These are phyloP conservation scores for Thereva nobilitata DNA, from an alignment of 2,888 invertebrate species.

Conservation along the genomic window DNA sequence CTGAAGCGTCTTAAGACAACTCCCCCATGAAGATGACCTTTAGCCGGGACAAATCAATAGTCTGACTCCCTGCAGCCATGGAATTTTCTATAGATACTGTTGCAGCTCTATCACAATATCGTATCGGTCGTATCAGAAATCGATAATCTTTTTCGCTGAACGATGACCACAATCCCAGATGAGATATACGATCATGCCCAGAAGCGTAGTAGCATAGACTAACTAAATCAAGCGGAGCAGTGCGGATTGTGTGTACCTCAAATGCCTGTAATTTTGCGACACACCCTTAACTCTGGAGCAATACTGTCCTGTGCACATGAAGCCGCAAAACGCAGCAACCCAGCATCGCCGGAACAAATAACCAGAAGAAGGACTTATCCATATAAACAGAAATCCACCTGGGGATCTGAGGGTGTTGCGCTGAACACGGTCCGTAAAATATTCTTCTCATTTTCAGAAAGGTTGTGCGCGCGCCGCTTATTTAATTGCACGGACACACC, in stretches of 20 bases:
- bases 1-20: no score
- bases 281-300: constrained; percentile 33
- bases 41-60: constrained; percentile 25
- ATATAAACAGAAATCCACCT: constrained; percentile 3
- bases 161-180: constrained; percentile 33
- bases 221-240: constrained; percentile 11
- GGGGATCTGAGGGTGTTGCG: constrained; percentile 28
- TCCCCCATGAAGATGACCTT: no score
- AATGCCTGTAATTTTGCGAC: constrained; percentile 40
- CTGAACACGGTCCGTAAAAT: constrained; percentile 29
- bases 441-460: constrained; percentile 23
- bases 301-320: constrained; percentile 18
- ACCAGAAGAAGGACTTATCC: no score
- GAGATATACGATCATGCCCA: constrained; percentile 37
- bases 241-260: constrained; percentile 3
- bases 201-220: constrained; percentile 36
- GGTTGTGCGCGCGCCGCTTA: constrained; percentile 23
- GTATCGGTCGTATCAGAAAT: constrained; percentile 29
- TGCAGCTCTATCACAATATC: constrained; percentile 23
- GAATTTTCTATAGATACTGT: constrained; percentile 16
- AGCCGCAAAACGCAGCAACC: neutral
- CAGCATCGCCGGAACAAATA: neutral
- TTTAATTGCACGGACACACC: constrained; percentile 27
- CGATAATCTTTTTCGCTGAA: constrained; percentile 35
- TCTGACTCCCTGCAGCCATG: constrained; percentile 5